A percentile compares a stretch with the other conserved stretches of the same genome.
These are phyloP conservation scores for Istiophorus platypterus DNA, from an alignment of 2,113 vertebrate genomes.

Conservation along the genomic window DNA sequence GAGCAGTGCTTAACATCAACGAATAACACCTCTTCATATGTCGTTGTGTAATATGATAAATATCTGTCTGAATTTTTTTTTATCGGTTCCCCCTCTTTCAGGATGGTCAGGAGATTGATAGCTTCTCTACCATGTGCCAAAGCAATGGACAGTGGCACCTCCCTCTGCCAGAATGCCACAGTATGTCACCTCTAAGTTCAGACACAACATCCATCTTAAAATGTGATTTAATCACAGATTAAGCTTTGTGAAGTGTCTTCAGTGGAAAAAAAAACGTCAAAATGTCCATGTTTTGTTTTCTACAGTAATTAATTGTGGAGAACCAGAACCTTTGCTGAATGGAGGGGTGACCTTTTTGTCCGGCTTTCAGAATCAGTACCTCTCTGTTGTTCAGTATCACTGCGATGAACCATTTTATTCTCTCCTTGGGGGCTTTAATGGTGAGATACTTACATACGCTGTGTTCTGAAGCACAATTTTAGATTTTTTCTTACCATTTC, in stretches of 20 bases:
- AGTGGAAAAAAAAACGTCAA: neutral
- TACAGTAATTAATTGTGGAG: slow-evolving; percentile 83
- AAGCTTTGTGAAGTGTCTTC: neutral
- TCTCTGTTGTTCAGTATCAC: slow-evolving; percentile 78
- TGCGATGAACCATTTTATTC: slow-evolving; percentile 81
- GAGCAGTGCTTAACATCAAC: neutral
- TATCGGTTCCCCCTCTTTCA: slow-evolving; percentile 35
- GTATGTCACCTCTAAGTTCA: slow-evolving; percentile 59
- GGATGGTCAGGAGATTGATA: slow-evolving; percentile 71
- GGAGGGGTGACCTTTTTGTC: slow-evolving; percentile 71
- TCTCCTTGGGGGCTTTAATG: slow-evolving; percentile 31
- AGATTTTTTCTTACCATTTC: neutral
- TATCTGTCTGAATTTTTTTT: neutral
- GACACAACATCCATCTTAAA: neutral
- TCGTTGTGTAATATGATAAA: neutral
- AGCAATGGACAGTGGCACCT: slow-evolving; percentile 79
- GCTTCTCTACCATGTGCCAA: slow-evolving; percentile 78
- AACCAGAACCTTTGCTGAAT: slow-evolving; percentile 74
- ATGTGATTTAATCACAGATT: neutral
- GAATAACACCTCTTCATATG: neutral
- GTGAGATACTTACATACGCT: slow-evolving; percentile 31
- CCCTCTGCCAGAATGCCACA: slow-evolving; percentile 81
- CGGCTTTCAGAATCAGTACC: slow-evolving; percentile 77
- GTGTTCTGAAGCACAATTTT: neutral
- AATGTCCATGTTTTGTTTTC: slow-evolving; percentile 2